Evolutionary conservation across 2,888 invertebrate genomes (phyloP), one percentile per base, ranked within the genome.

Genomic region (Subacronicta megacephala): DNA sequence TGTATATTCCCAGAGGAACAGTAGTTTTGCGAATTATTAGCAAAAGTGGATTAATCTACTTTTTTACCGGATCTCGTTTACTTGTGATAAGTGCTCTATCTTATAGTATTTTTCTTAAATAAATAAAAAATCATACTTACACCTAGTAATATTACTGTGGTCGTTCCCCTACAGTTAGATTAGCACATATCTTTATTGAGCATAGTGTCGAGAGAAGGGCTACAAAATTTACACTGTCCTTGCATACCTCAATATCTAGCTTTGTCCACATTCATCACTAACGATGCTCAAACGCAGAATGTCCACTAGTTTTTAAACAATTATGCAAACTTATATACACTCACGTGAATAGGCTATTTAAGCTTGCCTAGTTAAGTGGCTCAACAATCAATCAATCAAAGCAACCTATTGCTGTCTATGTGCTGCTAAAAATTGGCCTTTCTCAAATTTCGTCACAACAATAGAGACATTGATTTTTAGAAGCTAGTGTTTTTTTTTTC

Each of bases 211-310:
- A 53, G 67, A 55, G 62, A 66, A 66, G 61, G 65, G 67, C 51
- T 23, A 23, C 33, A 50, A 54, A 50, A 46, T 51, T 36, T 37
- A 55, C 38, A 58, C 35, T 31, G 68, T 62, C 67, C 67, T 68
- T 68, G 38, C 58, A 52, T 66, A 37, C 44, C 35, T 49, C n/a
- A 23, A 42, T 20, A 42, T 16, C 18, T 26, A 56, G 15, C 49
- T 61, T 53, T 38, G 33, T 52, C 62, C 18, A 62, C 56, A 47
- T 54, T 33, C 15, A 58, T 52, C 68, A 58, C 40, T 66, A 23
- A 26, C 26, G 47, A 47, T 47, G 43, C 35, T 31, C 44, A 45
- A 51, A 36, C 10, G 31, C 26, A n/a, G 38, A 37, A 35, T 37
- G 47, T 41, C 40, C 20, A 20, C 17, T 40, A 26, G 2, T 59